A percentile compares a stretch with the other conserved stretches of the same genome.
Conservation (phyloP, 1,140 invertebrate species). For the Sycobia sp. region DNA sequence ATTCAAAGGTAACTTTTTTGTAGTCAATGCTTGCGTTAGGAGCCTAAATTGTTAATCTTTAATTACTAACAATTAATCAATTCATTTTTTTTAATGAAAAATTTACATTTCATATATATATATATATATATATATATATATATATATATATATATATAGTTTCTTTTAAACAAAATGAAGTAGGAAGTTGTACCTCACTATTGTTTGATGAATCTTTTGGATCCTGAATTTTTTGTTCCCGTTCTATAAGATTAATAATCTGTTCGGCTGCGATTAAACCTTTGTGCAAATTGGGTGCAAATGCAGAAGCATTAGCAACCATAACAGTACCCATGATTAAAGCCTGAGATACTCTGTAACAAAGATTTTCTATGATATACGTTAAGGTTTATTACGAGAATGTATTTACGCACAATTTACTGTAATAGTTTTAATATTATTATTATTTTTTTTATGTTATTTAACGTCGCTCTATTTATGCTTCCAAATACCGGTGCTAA, state of each 20-base stretch:
- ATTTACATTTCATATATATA: no score
- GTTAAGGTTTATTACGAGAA: background rate
- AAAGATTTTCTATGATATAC: background rate
- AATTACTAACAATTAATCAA: background rate
- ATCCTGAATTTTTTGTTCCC: slow-evolving; percentile 58
- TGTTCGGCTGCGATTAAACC: slow-evolving; percentile 66
- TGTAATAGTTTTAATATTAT: no score
- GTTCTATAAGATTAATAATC: slow-evolving; percentile 63
- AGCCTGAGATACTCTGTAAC: slow-evolving; percentile 69
- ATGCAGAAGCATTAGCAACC: slow-evolving; percentile 75
- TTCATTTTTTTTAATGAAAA: no score
- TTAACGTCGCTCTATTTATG: no score
- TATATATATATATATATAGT: no score
- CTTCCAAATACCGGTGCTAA: no score
- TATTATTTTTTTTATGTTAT: no score
- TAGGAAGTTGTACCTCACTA: no score
- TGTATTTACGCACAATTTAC: background rate
- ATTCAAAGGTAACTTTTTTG: slow-evolving; percentile 81
- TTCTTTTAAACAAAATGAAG: no score
- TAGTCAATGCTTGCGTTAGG: slow-evolving; percentile 79
- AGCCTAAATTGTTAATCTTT: background rate
- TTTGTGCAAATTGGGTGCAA: slow-evolving; percentile 75
- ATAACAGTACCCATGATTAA: slow-evolving; percentile 77
- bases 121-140: no score
- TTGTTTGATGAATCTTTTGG: no score